A percentile compares a stretch with the other conserved stretches of the same genome.
These are phyloP conservation scores for Calameuta idolon DNA, from an alignment of 2,888 invertebrate species.

Conservation along the genomic window DNA sequence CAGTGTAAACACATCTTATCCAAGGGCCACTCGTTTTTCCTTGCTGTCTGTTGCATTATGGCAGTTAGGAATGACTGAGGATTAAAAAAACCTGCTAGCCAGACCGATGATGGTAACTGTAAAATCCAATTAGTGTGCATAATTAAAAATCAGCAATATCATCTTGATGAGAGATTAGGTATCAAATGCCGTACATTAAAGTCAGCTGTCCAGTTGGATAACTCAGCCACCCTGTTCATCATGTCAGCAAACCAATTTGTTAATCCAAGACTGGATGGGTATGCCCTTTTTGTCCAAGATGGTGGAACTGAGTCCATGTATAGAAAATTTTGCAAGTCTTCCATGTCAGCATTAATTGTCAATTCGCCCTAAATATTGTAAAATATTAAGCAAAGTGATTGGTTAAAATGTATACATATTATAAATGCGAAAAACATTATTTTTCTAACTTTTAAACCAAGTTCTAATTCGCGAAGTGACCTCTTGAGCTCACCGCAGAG, in stretches of 20 bases:
- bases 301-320: slow-evolving; percentile 92
- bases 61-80: slow-evolving; percentile 97
- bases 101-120: slow-evolving; percentile 85
- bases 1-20: slow-evolving; percentile 96
- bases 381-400: background rate
- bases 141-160: slow-evolving; percentile 6
- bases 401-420: background rate
- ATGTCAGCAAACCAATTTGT: slow-evolving; percentile 92
- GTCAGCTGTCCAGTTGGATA: slow-evolving; percentile 90
- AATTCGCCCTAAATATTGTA: slow-evolving; percentile 79
- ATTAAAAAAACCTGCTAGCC: slow-evolving; percentile 96
- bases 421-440: background rate
- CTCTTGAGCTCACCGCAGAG: slow-evolving; percentile 85
- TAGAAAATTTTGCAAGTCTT: slow-evolving; percentile 84
- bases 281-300: slow-evolving; percentile 87
- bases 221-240: slow-evolving; percentile 80
- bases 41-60: slow-evolving; percentile 96
- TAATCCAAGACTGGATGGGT: slow-evolving; percentile 87
- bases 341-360: slow-evolving; percentile 94
- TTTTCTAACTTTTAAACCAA: slow-evolving; percentile 82
- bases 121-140: slow-evolving; percentile 21
- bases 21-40: slow-evolving; percentile 95
- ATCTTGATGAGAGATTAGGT: background rate
- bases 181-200: slow-evolving; percentile 72
- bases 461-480: slow-evolving; percentile 85